A percentile compares a stretch with the other conserved stretches of the same genome.
phyloP scores from a whole-genome alignment of 2,888 invertebrate species.

The Caenorhabditis zanzibari region DNA sequence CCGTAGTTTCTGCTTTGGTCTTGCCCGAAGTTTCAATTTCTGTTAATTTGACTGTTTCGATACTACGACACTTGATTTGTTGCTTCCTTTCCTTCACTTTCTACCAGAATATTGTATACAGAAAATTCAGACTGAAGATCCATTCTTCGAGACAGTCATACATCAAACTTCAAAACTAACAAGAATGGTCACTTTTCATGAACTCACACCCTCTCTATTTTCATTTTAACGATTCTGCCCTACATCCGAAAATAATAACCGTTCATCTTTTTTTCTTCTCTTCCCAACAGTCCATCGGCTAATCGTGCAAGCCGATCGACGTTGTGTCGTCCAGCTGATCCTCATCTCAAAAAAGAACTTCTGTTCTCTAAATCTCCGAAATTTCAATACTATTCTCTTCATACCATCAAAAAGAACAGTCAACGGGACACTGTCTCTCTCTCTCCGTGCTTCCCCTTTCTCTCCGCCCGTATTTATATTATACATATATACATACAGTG shows the following conservation, averaged over 20 bases:
- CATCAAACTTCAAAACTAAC: constrained; percentile 16
- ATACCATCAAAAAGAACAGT: constrained; percentile 49
- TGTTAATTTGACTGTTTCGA: background rate
- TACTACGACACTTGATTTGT: background rate
- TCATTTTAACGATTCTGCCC: constrained; percentile 56
- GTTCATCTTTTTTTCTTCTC: constrained; percentile 27
- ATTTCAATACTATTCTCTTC: constrained; percentile 13
- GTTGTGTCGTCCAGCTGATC: constrained; percentile 54
- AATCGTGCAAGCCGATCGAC: constrained; percentile 64
- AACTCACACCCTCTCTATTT: constrained; percentile 28
- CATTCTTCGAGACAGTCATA: background rate
- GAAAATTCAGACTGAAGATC: background rate
- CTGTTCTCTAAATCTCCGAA: constrained; percentile 10
- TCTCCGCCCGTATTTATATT: constrained; percentile 59
- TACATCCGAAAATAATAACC: constrained; percentile 64
- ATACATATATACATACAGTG: constrained; percentile 66
- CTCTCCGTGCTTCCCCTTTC: constrained; percentile 4
- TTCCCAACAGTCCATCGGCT: constrained; percentile 17
- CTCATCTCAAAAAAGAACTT: constrained; percentile 63
- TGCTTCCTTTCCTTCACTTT: background rate
- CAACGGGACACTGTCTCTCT: constrained; percentile 62
- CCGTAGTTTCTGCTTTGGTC: background rate
- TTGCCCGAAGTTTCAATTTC: background rate
- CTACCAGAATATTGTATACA: background rate
- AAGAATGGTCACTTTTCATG: constrained; percentile 19